These are phyloP conservation scores for Drosophila paulistorum DNA, from an alignment of 1,140 invertebrate genomes.

Conservation along the genomic window DNA sequence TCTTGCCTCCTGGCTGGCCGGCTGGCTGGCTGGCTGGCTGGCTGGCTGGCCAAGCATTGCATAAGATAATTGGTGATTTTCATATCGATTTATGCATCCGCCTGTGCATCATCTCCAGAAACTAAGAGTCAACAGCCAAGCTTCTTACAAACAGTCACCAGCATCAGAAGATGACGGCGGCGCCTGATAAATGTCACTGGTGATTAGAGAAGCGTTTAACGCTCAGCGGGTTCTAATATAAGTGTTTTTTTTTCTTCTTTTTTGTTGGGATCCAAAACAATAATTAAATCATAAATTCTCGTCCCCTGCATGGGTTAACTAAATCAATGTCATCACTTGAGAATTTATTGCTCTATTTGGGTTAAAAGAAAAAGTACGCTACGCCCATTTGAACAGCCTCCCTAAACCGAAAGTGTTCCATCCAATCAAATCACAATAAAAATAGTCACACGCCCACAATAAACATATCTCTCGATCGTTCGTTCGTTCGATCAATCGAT, in stretches of 20 bases:
- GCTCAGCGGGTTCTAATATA: slow-evolving; percentile 42
- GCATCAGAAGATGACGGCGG: background rate
- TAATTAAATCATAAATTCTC: slow-evolving; percentile 78
- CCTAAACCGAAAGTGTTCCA: slow-evolving; percentile 28
- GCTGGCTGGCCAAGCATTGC: slow-evolving; percentile 46
- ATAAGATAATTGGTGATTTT: slow-evolving; percentile 82
- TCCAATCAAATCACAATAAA: slow-evolving; percentile 69
- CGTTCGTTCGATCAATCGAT: background rate
- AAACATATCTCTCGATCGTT: slow-evolving; percentile 8
- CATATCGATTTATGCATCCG: slow-evolving; percentile 81
- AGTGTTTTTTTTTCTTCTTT: background rate
- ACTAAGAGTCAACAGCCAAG: background rate
- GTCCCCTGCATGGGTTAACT: slow-evolving; percentile 18
- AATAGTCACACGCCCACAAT: slow-evolving; percentile 68
- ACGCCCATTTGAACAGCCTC: slow-evolving; percentile 3
- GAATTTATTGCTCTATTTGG: slow-evolving; percentile 79
- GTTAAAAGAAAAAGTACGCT: slow-evolving; percentile 23
- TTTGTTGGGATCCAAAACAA: slow-evolving; percentile 52
- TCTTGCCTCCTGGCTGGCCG: slow-evolving; percentile 14
- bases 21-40: background rate
- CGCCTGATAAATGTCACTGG: slow-evolving; percentile 46
- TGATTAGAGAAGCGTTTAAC: slow-evolving; percentile 55
- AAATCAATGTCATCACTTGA: slow-evolving; percentile 64
- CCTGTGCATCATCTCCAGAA: slow-evolving; percentile 17
- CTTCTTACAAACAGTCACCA: too few species aligned